phyloP scores from a whole-genome alignment of 2,113 vertebrate genomes.

The Corythornis madagascariensis region DNA sequence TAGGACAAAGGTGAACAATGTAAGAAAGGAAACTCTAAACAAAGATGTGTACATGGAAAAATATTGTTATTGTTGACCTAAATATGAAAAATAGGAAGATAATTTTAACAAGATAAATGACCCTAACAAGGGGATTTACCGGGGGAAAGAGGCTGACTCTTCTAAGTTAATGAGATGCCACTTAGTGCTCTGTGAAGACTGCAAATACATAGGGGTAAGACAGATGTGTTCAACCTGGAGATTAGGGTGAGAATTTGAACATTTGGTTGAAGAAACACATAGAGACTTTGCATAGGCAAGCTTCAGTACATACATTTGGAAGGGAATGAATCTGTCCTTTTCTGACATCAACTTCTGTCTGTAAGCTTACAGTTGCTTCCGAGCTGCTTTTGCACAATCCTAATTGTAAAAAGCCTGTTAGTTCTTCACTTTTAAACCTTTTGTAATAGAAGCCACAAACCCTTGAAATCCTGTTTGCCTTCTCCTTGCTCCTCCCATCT shows the following conservation, averaged over 20 bases:
- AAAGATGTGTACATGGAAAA: neutral
- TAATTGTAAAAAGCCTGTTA: neutral
- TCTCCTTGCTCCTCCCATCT: fast-evolving
- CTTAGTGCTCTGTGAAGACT: neutral
- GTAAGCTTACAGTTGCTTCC: neutral
- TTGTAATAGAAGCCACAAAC: neutral
- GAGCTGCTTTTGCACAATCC: neutral
- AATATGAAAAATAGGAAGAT: neutral
- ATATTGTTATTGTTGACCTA: neutral
- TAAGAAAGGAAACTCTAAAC: neutral
- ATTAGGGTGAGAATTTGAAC: neutral
- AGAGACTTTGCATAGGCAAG: neutral
- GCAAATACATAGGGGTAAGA: neutral
- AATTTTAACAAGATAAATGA: neutral
- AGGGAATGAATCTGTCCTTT: neutral
- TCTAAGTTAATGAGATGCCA: neutral
- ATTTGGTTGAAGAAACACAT: neutral
- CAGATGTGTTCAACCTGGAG: neutral
- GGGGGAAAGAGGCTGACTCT: neutral
- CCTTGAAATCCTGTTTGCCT: neutral
- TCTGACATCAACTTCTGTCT: neutral
- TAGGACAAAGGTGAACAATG: neutral
- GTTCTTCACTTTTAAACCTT: neutral
- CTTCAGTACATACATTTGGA: neutral
- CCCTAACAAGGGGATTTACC: neutral